Percentiles rank a stretch among this genome's conserved stretches.
phyloP scores from a whole-genome alignment of 2,113 vertebrate genomes.

The Syngnathus floridae region DNA sequence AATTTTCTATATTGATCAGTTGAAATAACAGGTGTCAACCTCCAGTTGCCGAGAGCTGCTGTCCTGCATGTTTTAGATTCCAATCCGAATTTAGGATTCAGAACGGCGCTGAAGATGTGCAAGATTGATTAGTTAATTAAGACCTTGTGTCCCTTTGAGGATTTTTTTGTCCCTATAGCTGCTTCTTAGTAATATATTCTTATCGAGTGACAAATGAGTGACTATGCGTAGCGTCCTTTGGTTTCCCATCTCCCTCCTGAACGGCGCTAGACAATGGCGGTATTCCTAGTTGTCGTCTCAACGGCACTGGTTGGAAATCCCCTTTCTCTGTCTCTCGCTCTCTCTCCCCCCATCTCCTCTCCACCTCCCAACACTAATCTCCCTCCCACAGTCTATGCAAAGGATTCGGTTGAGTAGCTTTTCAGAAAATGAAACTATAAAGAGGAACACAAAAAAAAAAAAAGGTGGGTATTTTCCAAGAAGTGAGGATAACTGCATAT shows the following conservation, averaged over 20 bases:
- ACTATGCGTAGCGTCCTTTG: slow-evolving; percentile 18
- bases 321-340: slow-evolving; percentile 27
- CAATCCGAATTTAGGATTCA: background rate
- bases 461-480: slow-evolving; percentile 24
- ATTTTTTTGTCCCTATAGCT: background rate
- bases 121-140: background rate
- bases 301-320: slow-evolving; percentile 55
- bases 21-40: background rate
- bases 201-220: slow-evolving; percentile 11
- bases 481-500: slow-evolving; percentile 7
- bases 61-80: no score
- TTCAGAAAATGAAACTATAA: slow-evolving; percentile 26
- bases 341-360: slow-evolving; percentile 27
- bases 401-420: slow-evolving; percentile 64
- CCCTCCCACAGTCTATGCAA: slow-evolving; percentile 62
- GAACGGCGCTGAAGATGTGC: background rate
- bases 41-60: background rate
- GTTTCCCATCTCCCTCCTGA: slow-evolving; percentile 25
- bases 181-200: background rate
- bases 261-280: slow-evolving; percentile 46
- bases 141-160: background rate
- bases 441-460: slow-evolving; percentile 23
- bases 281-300: slow-evolving; percentile 56
- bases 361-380: slow-evolving; percentile 60
- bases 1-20: no score